Conservation (phyloP, 2,888 invertebrate species). For the Agrenia bidenticulata region DNA sequence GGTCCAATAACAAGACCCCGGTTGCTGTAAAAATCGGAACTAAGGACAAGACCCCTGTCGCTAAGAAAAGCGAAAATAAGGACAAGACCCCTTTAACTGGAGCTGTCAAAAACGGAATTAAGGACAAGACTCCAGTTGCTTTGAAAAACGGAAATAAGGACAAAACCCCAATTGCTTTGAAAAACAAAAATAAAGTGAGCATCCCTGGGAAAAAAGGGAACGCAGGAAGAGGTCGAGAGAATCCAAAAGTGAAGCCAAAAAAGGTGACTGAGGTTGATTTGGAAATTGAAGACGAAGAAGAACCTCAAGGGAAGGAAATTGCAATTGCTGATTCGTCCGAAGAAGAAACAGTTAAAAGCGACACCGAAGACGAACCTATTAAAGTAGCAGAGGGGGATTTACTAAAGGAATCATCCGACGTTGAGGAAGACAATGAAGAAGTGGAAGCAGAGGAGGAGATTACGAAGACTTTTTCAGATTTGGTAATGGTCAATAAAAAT, state of each 20-base stretch:
- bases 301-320: background rate
- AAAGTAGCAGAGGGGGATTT: too few relatives aligned
- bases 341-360: background rate
- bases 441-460: conserved; percentile 51
- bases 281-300: background rate
- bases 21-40: too few relatives aligned
- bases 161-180: too few relatives aligned
- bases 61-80: too few relatives aligned
- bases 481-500: conserved; percentile 59
- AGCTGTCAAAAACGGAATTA: too few relatives aligned
- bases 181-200: too few relatives aligned
- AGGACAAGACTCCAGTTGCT: too few relatives aligned
- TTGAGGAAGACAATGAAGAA: conserved; percentile 12
- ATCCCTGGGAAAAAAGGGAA: too few relatives aligned
- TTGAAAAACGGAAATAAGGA: too few relatives aligned
- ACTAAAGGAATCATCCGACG: conserved; percentile 15
- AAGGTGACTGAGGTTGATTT: background rate
- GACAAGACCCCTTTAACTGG: too few relatives aligned
- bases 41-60: too few relatives aligned
- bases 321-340: background rate
- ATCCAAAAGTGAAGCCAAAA: background rate
- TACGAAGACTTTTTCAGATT: conserved; percentile 63
- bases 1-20: too few relatives aligned
- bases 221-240: background rate
- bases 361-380: conserved; percentile 14